Base-by-base conservation (phyloP, 1,140 invertebrate species). In the Trichoplusia ni region DNA sequence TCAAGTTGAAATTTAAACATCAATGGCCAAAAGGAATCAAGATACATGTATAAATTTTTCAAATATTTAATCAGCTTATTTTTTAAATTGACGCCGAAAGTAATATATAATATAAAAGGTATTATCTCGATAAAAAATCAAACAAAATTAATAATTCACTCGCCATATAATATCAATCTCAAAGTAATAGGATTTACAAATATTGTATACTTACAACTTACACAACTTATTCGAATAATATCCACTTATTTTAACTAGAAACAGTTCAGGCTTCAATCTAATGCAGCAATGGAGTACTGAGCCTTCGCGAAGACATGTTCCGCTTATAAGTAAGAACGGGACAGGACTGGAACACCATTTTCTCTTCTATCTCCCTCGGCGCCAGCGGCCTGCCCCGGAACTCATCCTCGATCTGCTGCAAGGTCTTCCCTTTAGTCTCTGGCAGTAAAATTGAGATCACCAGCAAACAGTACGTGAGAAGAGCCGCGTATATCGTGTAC, bases 381-480 rank as follows among this genome's bases (percentile, higher is more conserved):
- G 23, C 37, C 25, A 33, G 35, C 42, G 35, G 13, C 25, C 16
- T 62, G 6, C 67, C 67, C 29, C 40, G 46, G 25, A 56, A 65
- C 29, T 58, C 59, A 7, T 67, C 59, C 18, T 67, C 65, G 11
- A 67, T 67, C n/a, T 67, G 38, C n/a, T 67, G 65, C 14, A 67
- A 31, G 0, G 65, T 67, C 35, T 40, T 67, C 1, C 42, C 65
- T 49, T 67, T 67, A 13, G 65, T 67, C 27, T 67, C 65, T 14
- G 65, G 65, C 35, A 67, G 33, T 0, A 62, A 19, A 16, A 56
- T 40, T 51, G 49, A 62, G 9, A 62, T 49, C 11, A 67, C 65
- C 16, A 58, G 25, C 16, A 67, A n/a, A 21, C 49, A 67, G 13
- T 67, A 67, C 5, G 25, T 27, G 27, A 67, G 40, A 8, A 62